Evolutionary conservation across 2,113 vertebrate species (phyloP).

Genomic region (Ariopsis seemanni): DNA sequence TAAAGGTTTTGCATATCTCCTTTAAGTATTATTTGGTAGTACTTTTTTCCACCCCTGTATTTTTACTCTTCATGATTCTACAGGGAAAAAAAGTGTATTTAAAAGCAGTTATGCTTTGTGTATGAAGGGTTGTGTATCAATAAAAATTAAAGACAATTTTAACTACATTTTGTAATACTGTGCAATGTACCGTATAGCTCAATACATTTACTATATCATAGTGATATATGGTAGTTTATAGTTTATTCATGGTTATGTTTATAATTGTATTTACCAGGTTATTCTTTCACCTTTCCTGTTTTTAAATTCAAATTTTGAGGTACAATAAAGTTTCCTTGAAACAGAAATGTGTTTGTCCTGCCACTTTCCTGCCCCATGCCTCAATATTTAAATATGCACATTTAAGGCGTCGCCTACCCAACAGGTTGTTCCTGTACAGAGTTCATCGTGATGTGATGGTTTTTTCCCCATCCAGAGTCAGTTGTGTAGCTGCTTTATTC

Average conservation of each 20-base stretch:
- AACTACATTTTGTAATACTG: background rate
- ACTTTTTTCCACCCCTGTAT: background rate
- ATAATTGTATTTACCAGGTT: slow-evolving; percentile 32
- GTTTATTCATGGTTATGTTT: slow-evolving; percentile 53
- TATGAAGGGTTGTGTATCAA: background rate
- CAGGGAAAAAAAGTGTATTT: background rate
- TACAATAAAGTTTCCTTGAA: slow-evolving; percentile 67
- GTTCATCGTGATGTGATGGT: background rate
- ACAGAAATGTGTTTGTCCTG: slow-evolving; percentile 3
- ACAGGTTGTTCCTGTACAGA: background rate
- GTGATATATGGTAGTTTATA: slow-evolving; percentile 60
- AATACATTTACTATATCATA: background rate
- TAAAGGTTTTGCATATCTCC: too few relatives aligned
- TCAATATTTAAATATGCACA: background rate
- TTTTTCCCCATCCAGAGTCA: background rate
- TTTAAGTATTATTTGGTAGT: background rate
- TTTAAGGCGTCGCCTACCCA: background rate
- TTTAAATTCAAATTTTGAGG: slow-evolving; percentile 70
- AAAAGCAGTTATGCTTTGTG: too few relatives aligned
- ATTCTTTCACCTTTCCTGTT: slow-evolving; percentile 62
- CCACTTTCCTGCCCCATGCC: background rate
- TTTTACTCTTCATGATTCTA: background rate
- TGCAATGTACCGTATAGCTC: background rate
- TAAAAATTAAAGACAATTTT: background rate
- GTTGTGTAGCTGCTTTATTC: background rate